Evolutionary conservation across 2,888 invertebrate genomes (phyloP).

Genomic region (Gandaritis pyraliata): DNA sequence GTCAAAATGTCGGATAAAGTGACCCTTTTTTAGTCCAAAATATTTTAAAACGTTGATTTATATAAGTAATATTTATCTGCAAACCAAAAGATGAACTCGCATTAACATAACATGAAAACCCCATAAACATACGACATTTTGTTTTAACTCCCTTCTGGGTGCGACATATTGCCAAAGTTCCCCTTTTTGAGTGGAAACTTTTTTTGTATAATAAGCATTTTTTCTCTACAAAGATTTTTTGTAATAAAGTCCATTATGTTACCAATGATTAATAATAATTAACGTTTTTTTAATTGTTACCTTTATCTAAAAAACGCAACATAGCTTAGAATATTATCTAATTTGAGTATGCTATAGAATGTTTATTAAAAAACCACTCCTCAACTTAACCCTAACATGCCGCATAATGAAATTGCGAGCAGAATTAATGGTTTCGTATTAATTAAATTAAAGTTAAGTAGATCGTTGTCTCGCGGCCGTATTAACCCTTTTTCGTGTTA

Average conservation of each 20-base stretch:
- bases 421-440: slow-evolving; percentile 56
- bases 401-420: slow-evolving; percentile 51
- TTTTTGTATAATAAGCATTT: slow-evolving; percentile 57
- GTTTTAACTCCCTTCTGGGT: slow-evolving; percentile 74
- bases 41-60: slow-evolving; percentile 7
- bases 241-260: not conserved
- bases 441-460: slow-evolving; percentile 66
- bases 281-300: no score
- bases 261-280: no score
- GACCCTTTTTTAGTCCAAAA: slow-evolving; percentile 10
- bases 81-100: slow-evolving; percentile 57
- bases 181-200: slow-evolving; percentile 60
- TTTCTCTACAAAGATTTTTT: slow-evolving; percentile 39
- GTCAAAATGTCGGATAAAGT: not conserved
- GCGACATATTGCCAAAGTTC: slow-evolving; percentile 62
- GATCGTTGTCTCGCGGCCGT: slow-evolving; percentile 58
- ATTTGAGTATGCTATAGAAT: no score
- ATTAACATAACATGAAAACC: slow-evolving; percentile 81
- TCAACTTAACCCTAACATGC: slow-evolving; percentile 36
- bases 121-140: slow-evolving; percentile 81
- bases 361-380: slow-evolving; percentile 11
- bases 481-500: slow-evolving; percentile 68
- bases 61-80: slow-evolving; percentile 43
- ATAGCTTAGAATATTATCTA: no score
- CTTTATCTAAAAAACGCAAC: no score